Evolutionary conservation across 2,113 vertebrate species (phyloP), one percentile per base, ranked within the genome.

Genomic region (Toxostoma redivivum): DNA sequence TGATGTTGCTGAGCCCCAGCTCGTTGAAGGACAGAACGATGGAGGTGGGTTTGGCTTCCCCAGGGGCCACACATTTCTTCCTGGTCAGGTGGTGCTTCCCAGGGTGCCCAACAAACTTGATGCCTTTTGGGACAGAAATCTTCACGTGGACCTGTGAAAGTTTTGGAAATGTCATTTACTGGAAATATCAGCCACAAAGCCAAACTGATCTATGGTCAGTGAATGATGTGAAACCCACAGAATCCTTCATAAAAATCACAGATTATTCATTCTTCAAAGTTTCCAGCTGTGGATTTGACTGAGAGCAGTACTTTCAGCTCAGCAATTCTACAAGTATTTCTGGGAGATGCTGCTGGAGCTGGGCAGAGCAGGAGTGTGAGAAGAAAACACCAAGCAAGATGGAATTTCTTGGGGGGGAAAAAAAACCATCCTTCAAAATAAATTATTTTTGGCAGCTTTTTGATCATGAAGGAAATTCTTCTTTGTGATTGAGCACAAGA

Each of bases 71-170:
- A 27, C 99, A 99, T 48, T 98, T 98, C 97, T 99, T 99, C 74
- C 98, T 98, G 77, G 98, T 99, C 86, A 99, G 97, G 67, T 99
- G 98, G 53, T 98, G 98, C 66, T 98, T 99, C 88, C 99, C 99
- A 31, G 98, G 98, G 82, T 99, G 99, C 47, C 99, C 98, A 17
- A 99, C 98, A 96, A 99, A 99, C 93, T 98, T 98, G 37, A 99
- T 98, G 58, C 99, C 98, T 97, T 98, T 99, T 56, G 99, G 98
- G 90, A 99, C 98, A 2, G 98, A 98, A 81, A 99, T 98, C 97
- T 99, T 99, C 88, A 99, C 96, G 1, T 99, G 98, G 72, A 99
- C 99, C 99, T 99, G 97, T 7, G 45, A n/a, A 84, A 66, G 77
- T 10, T 6, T 25, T 12, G 37, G 3, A 33, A 40, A 42, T 20